These are phyloP conservation scores for Kuschelorhynchus macadamiae DNA, from an alignment of 2,888 invertebrate species.

Conservation along the genomic window DNA sequence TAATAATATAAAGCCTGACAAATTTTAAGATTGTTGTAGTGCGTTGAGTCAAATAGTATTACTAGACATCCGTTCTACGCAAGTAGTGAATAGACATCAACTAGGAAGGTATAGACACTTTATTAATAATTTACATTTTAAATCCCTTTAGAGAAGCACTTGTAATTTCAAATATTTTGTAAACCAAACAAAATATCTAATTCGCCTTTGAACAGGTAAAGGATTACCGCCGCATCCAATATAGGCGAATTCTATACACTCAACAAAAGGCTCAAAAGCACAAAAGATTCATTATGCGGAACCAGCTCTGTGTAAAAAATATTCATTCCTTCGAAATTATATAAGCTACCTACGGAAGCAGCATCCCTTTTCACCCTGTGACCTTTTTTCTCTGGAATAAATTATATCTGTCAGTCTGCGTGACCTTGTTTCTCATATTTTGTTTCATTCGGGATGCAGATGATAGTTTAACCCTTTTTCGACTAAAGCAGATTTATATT, in stretches of 20 bases:
- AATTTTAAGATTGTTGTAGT: no score
- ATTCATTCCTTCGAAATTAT: slow-evolving; percentile 49
- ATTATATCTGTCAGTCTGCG: slow-evolving; percentile 27
- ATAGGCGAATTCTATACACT: slow-evolving; percentile 27
- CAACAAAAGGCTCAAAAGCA: slow-evolving; percentile 37
- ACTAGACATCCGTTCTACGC: no score
- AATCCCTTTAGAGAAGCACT: no score
- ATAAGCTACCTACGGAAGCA: slow-evolving; percentile 45
- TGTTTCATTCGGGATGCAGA: slow-evolving; percentile 31
- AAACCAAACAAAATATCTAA: slow-evolving; percentile 11
- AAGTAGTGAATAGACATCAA: no score
- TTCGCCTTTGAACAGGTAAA: slow-evolving; percentile 35
- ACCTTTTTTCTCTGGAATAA: slow-evolving; percentile 45
- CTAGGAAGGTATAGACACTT: no score
- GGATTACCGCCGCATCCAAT: slow-evolving; percentile 39
- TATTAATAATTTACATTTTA: no score
- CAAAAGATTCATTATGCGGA: slow-evolving; percentile 47
- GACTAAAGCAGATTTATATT: no score
- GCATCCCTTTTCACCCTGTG: slow-evolving; percentile 44
- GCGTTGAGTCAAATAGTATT: no score
- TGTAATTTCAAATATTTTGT: no score
- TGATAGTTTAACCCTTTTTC: no score
- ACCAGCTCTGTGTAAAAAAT: slow-evolving; percentile 48
- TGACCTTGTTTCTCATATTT: slow-evolving; percentile 40
- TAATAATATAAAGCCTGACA: no score